Base-by-base conservation (phyloP, 2,797 vertebrate species). In the Chloroceryle inda region DNA sequence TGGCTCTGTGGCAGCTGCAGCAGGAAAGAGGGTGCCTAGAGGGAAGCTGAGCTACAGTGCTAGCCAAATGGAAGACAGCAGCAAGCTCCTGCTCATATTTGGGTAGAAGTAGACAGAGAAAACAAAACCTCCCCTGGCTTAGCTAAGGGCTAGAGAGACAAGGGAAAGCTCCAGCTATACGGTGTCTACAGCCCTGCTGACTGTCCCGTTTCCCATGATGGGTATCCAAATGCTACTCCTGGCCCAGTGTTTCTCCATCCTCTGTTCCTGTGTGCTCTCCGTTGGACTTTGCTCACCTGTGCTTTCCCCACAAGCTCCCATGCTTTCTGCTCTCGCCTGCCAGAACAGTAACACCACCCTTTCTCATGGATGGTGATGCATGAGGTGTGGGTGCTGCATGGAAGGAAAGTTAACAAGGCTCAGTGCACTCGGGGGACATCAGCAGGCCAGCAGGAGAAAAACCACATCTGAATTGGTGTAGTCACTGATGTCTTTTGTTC, bases 191-290 rank as follows among this genome's bases (percentile, higher is more conserved):
- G 20, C 5, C n/a, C 26, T 56, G 58, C 52, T 81, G 44, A 61
- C 19, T 24, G 13, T 21, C 7, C 40, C 10, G 27, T 69, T 71
- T 35, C 42, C 40, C 17, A 15, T 0, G 0, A 6, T 0, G 0
- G 4, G 13, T 40, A 27, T 76, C 55, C 38, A 45, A 15, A 16
- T 13, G 64, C 33, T 29, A 64, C 19, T 62, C 26, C 81, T 45
- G 7, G 53, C 13, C 11, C 19, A 22, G 8, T 1, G 1, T 58
- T 83, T 83, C 66, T 64, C 31, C 50, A 37, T 33, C 68, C 9
- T 76, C 35, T 15, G 1, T 77, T 40, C 49, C 38, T 26, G 15
- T 2, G 4, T 29, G 31, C 23, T 80, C 31, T 75, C 47, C 59
- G 7, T 12, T 71, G 74, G 37, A 40, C 21, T 55, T 62, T 0